Percentiles rank a stretch among this genome's conserved stretches.
Conservation (phyloP, 2,113 vertebrate species). For the Mirounga angustirostris region DNA sequence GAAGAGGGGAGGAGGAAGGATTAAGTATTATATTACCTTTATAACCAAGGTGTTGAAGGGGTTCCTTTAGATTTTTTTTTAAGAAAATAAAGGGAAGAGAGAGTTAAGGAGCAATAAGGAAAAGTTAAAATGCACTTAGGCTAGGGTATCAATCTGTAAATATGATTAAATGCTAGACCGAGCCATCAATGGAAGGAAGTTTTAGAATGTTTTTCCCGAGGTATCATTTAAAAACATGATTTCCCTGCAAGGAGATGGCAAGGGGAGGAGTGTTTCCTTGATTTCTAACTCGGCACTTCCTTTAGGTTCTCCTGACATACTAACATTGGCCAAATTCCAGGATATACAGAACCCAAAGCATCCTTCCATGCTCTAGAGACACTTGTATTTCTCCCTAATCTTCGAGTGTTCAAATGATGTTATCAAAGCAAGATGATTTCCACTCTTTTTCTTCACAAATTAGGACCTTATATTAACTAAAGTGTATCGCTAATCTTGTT, state of each 20-base stretch:
- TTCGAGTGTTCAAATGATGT: neutral
- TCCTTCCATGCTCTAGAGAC: neutral
- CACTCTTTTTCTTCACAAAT: neutral
- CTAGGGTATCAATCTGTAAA: neutral
- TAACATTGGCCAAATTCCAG: neutral
- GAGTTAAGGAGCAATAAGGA: neutral
- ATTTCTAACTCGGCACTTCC: neutral
- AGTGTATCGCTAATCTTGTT: neutral
- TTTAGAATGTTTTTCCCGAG: neutral
- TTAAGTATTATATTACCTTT: neutral
- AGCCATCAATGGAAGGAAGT: neutral
- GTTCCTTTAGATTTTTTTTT: conserved; percentile 3
- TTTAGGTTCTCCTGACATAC: neutral
- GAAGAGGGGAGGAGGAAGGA: neutral
- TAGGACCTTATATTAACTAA: neutral
- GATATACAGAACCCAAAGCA: neutral
- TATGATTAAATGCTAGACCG: neutral
- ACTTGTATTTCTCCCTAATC: neutral
- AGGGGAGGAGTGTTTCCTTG: neutral
- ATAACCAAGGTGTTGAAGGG: neutral
- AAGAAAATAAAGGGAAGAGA: neutral
- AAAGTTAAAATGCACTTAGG: neutral
- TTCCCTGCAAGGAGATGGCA: neutral
- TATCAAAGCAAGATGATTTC: neutral
- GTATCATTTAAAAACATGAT: neutral